A percentile compares a stretch with the other conserved stretches of the same genome.
Conservation (phyloP, 2,113 vertebrate species). For the Pyrgilauda ruficollis region DNA sequence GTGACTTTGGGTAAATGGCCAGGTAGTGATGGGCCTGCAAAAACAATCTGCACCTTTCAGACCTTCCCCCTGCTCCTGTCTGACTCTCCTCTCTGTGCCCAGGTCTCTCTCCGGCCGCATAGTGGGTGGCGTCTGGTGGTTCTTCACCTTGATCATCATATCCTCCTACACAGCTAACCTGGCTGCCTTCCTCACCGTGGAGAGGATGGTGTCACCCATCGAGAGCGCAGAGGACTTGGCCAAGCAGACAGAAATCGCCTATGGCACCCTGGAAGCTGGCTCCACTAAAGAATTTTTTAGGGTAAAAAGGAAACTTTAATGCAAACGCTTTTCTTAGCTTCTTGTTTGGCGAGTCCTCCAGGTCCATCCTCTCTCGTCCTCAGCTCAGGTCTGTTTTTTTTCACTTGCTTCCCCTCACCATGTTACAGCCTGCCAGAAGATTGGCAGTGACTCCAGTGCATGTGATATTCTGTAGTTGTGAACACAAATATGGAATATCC, state of each 20-base stretch:
- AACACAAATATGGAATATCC: constrained; percentile 3
- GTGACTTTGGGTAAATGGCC: neutral
- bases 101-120: constrained; percentile 97
- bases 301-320: constrained; percentile 73
- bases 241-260: constrained; percentile 97
- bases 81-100: constrained; percentile 33
- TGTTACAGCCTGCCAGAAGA: neutral
- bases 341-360: neutral
- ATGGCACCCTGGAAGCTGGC: constrained; percentile 94
- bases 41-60: neutral
- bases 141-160: constrained; percentile 99
- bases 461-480: neutral
- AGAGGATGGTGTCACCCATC: constrained; percentile 98
- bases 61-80: neutral
- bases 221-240: constrained; percentile 98
- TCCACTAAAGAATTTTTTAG: constrained; percentile 99
- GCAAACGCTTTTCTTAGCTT: neutral
- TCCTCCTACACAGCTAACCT: constrained; percentile 98
- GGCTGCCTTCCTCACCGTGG: constrained; percentile 97
- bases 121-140: constrained; percentile 98
- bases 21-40: neutral
- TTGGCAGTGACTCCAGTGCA: neutral
- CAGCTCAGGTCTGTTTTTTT: neutral
- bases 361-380: neutral
- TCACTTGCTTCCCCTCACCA: neutral